phyloP scores from a whole-genome alignment of 1,140 invertebrate species.

The Zaprionus nigranus region DNA sequence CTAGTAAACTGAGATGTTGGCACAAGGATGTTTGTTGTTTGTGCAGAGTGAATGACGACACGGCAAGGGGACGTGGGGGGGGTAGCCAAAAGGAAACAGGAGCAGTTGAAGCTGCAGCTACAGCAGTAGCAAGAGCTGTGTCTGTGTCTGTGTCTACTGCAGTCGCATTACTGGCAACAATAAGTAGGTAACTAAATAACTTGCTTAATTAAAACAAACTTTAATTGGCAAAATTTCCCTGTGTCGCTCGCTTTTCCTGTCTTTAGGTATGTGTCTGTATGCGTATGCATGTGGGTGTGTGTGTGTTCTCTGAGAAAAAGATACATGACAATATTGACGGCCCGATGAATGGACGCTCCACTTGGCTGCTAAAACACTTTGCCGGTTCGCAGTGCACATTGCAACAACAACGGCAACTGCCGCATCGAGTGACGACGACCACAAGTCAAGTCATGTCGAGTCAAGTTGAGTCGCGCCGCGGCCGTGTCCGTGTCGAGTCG shows the following conservation, averaged over 20 bases:
- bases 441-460: slow-evolving; percentile 36
- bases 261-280: not conserved
- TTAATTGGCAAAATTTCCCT: slow-evolving; percentile 71
- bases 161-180: slow-evolving; percentile 55
- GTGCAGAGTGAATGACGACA: slow-evolving; percentile 25
- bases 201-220: slow-evolving; percentile 80
- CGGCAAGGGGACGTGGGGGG: not conserved
- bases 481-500: not conserved
- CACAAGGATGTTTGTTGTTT: slow-evolving; percentile 37
- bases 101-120: not conserved
- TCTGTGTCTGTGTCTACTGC: too few relatives aligned
- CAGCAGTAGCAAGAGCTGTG: not conserved
- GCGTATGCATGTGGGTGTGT: slow-evolving; percentile 5
- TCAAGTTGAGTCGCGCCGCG: slow-evolving; percentile 16
- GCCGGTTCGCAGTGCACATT: slow-evolving; percentile 34
- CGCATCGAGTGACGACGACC: slow-evolving; percentile 26
- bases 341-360: slow-evolving; percentile 36
- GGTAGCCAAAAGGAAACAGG: not conserved
- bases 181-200: slow-evolving; percentile 66
- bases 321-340: slow-evolving; percentile 48
- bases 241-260: slow-evolving; percentile 6
- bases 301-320: slow-evolving; percentile 22
- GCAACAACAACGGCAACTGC: slow-evolving; percentile 24
- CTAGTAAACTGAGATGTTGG: slow-evolving; percentile 41
- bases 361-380: slow-evolving; percentile 46